A percentile compares a stretch with the other conserved stretches of the same genome.
phyloP scores from a whole-genome alignment of 2,113 vertebrate genomes.

The Calypte anna region DNA sequence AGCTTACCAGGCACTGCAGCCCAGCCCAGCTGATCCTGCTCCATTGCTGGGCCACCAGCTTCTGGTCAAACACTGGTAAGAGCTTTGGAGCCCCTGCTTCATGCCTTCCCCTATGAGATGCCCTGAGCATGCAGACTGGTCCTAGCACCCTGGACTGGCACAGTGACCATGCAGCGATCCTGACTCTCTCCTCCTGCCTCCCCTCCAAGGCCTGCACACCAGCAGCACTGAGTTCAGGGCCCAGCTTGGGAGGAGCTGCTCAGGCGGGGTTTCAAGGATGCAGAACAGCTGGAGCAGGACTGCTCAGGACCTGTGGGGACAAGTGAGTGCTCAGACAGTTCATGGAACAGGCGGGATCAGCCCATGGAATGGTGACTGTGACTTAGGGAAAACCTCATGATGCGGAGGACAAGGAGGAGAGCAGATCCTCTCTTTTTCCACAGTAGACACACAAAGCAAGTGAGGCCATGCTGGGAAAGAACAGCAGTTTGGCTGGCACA shows the following conservation, averaged over 20 bases:
- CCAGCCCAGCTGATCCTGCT: background rate
- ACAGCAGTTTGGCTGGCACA: background rate
- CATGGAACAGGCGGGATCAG: background rate
- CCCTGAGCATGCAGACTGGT: background rate
- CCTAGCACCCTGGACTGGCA: background rate
- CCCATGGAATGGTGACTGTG: rapidly evolving
- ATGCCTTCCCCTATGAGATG: background rate
- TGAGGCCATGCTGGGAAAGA: rapidly evolving
- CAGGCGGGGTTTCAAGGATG: background rate
- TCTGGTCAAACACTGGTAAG: background rate
- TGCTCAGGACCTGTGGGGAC: background rate
- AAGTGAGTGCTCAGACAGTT: background rate
- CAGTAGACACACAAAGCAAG: background rate
- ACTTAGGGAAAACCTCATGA: background rate
- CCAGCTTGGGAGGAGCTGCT: background rate
- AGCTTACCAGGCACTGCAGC: rapidly evolving
- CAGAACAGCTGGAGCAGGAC: background rate
- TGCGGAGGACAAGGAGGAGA: background rate
- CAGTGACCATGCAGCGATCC: background rate
- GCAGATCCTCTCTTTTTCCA: background rate
- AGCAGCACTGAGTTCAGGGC: background rate
- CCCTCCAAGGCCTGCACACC: background rate
- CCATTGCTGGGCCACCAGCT: background rate
- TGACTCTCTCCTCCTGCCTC: background rate
- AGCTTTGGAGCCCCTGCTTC: background rate